A percentile compares a stretch with the other conserved stretches of the same genome.
These are phyloP conservation scores for Amphibalanus amphitrite DNA, from an alignment of 1,140 invertebrate genomes.

Conservation along the genomic window DNA sequence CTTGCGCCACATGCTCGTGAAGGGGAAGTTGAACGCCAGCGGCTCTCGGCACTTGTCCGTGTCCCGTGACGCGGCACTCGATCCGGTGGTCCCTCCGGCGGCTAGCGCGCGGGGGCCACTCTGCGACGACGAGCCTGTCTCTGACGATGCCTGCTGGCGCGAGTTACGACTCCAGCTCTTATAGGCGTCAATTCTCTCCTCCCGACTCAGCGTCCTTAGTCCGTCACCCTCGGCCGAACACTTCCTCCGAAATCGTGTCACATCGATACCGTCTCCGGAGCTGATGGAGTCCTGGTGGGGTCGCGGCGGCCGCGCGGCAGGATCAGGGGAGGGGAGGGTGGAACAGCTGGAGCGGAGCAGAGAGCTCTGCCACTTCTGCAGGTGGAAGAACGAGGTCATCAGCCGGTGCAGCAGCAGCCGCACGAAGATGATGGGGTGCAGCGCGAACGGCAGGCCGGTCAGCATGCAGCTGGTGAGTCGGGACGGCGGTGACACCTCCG, in stretches of 20 bases:
- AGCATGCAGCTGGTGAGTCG: constrained; percentile 21
- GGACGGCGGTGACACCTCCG: constrained; percentile 13
- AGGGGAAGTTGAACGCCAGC: not conserved
- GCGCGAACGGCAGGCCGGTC: constrained; percentile 32
- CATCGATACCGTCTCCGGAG: not conserved
- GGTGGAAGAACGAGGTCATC: constrained; percentile 30
- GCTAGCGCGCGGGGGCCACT: not conserved
- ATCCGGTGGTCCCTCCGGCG: not conserved
- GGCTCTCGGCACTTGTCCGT: not conserved
- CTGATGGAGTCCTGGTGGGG: not conserved
- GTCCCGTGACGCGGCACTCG: not conserved
- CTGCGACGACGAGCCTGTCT: not conserved
- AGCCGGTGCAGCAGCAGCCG: constrained; percentile 40
- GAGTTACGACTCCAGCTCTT: not conserved
- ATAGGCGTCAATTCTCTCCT: not conserved
- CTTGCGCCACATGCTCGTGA: not conserved
- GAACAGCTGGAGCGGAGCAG: constrained; percentile 28
- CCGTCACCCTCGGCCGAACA: not conserved
- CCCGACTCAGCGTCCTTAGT: not conserved
- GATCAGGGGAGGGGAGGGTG: constrained; percentile 24
- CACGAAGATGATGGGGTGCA: constrained; percentile 40
- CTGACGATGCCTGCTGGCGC: not conserved
- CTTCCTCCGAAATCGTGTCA: not conserved
- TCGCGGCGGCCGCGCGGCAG: constrained; percentile 4
- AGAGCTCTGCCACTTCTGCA: constrained; percentile 30